Percentiles rank a stretch among this genome's conserved stretches.
phyloP scores from a whole-genome alignment of 2,888 invertebrate genomes.

The Aporophyla nigra region DNA sequence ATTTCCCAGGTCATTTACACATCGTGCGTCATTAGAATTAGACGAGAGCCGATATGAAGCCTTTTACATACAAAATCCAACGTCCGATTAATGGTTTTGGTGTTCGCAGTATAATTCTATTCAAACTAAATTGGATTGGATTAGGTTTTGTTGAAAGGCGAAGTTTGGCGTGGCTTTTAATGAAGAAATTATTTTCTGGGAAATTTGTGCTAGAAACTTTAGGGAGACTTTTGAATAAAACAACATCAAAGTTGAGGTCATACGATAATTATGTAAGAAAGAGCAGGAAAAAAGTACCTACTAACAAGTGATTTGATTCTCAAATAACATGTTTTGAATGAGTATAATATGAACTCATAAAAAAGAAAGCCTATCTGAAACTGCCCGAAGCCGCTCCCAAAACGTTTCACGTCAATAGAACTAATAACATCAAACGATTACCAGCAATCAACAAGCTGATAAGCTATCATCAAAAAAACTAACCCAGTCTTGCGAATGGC shows the following conservation, averaged over 20 bases:
- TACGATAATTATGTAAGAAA: background rate
- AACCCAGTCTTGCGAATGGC: conserved; percentile 18
- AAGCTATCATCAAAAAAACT: conserved; percentile 48
- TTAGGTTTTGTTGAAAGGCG: conserved; percentile 49
- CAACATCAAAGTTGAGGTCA: background rate
- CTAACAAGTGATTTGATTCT: background rate
- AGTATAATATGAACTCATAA: background rate
- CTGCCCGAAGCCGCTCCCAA: conserved; percentile 1
- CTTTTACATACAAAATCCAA: conserved; percentile 68
- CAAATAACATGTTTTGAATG: background rate
- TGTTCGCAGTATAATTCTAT: conserved; percentile 61
- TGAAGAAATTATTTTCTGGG: conserved; percentile 25
- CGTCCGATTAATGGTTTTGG: conserved; percentile 71
- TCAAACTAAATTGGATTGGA: conserved; percentile 73
- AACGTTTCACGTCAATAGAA: conserved; percentile 16
- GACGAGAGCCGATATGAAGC: conserved; percentile 67
- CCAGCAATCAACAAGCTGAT: conserved; percentile 41
- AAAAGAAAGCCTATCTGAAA: conserved; percentile 12
- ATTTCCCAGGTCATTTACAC: conserved; percentile 49
- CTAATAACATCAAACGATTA: conserved; percentile 33
- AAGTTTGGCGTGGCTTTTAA: conserved; percentile 38
- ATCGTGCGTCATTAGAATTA: conserved; percentile 55
- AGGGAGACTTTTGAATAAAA: conserved; percentile 12
- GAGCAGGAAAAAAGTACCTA: background rate
- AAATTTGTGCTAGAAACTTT: conserved; percentile 28